A percentile compares a stretch with the other conserved stretches of the same genome.
Conservation (phyloP, 2,888 invertebrate genomes). For the Trachelus troglodyta region DNA sequence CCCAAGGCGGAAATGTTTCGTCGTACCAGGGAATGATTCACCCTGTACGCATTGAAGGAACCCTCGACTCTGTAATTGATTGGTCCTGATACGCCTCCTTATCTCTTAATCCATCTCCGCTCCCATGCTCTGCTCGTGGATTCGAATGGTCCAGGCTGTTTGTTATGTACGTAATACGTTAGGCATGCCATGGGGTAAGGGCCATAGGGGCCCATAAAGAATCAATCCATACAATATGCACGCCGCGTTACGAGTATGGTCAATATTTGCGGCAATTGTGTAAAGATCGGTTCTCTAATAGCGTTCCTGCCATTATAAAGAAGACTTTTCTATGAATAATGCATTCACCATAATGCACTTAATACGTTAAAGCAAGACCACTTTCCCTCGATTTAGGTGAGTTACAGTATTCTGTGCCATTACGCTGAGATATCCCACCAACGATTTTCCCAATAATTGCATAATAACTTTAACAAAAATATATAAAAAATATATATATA, state of each 20-base stretch:
- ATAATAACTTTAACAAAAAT: neutral
- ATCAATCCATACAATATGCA: conserved; percentile 54
- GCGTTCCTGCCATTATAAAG: conserved; percentile 30
- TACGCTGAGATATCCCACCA: neutral
- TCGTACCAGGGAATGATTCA: conserved; percentile 19
- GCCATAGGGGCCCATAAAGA: conserved; percentile 46
- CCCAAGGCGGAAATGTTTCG: neutral
- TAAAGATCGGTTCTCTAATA: conserved; percentile 42
- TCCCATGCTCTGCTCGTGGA: conserved; percentile 40
- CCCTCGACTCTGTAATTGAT: conserved; percentile 63
- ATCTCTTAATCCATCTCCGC: conserved; percentile 60
- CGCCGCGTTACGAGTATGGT: conserved; percentile 39
- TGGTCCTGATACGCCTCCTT: conserved; percentile 64
- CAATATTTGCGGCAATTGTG: conserved; percentile 59
- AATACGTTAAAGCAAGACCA: neutral
- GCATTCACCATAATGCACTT: conserved; percentile 26
- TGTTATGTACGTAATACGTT: conserved; percentile 33
- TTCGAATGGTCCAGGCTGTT: conserved; percentile 39
- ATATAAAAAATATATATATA: neutral
- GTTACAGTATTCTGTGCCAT: neutral
- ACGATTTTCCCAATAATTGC: neutral
- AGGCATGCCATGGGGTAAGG: conserved; percentile 24
- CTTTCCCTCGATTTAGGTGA: neutral
- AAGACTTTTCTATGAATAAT: conserved; percentile 46
- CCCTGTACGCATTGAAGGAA: conserved; percentile 22